A percentile compares a stretch with the other conserved stretches of the same genome.
Conservation (phyloP, 1,140 invertebrate species). For the Nasonia vitripennis region DNA sequence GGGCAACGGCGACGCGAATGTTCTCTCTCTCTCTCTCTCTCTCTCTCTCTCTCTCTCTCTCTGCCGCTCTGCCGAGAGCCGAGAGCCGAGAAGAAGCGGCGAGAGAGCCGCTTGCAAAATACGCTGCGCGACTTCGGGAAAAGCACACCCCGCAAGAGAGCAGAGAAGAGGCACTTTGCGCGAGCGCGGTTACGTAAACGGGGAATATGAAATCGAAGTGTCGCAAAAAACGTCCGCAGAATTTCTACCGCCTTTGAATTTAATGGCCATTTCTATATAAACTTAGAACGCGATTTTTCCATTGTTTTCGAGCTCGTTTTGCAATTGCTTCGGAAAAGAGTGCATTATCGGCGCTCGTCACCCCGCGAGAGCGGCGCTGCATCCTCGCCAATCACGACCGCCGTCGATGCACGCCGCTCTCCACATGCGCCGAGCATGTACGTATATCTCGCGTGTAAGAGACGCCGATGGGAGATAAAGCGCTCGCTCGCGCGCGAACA, state of each 20-base stretch:
- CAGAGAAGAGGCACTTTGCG: conserved; percentile 3
- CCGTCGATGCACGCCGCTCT: not conserved
- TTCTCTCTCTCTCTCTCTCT: conserved; percentile 32
- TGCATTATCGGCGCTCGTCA: too few species aligned
- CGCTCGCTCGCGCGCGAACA: not conserved
- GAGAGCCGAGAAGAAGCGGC: conserved; percentile 3
- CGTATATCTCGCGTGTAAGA: not conserved
- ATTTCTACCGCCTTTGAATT: not conserved
- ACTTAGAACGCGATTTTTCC: too few species aligned
- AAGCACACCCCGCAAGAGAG: conserved; percentile 1
- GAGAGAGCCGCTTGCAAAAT: conserved; percentile 39
- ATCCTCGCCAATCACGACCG: too few species aligned
- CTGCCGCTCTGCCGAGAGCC: not conserved
- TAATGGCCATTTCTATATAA: not conserved
- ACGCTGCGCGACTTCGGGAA: conserved; percentile 16
- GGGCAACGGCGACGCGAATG: conserved; percentile 49
- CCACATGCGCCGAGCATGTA: not conserved
- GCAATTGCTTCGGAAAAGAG: too few species aligned
- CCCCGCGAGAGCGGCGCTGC: too few species aligned
- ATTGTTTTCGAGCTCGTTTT: too few species aligned
- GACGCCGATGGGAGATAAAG: conserved; percentile 33
- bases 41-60: conserved; percentile 17
- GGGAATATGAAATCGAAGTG: conserved; percentile 27
- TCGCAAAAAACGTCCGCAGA: not conserved
- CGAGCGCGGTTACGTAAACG: not conserved